A percentile compares a stretch with the other conserved stretches of the same genome.
Evolutionary conservation across 2,797 vertebrate species (phyloP).

Genomic region (Leptodactylus fallax): DNA sequence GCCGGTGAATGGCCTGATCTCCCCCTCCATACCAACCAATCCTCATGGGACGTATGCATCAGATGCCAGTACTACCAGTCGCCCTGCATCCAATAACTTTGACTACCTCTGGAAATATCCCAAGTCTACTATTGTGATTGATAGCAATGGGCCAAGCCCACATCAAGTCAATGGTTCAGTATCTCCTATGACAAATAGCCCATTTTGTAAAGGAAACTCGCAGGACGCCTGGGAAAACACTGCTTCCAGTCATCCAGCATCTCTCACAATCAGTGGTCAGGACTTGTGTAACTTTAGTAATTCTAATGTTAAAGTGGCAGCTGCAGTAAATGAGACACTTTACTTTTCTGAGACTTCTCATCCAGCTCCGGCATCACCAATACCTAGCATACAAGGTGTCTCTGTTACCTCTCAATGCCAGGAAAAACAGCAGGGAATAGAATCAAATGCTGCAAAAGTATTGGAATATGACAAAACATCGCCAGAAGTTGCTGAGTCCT

Average conservation of each 20-base stretch:
- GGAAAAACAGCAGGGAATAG: constrained; percentile 72
- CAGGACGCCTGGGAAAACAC: constrained; percentile 90
- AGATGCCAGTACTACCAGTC: constrained; percentile 72
- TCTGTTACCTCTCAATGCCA: constrained; percentile 77
- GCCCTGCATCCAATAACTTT: constrained; percentile 72
- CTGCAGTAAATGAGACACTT: constrained; percentile 70
- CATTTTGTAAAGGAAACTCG: constrained; percentile 69
- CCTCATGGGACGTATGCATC: constrained; percentile 86
- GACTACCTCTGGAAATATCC: constrained; percentile 93
- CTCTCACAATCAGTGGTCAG: constrained; percentile 77
- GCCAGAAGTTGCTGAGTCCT: constrained; percentile 76
- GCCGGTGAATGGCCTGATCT: constrained; percentile 92
- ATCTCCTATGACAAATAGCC: constrained; percentile 68
- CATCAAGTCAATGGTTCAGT: constrained; percentile 89
- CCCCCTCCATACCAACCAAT: constrained; percentile 76
- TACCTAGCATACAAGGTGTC: constrained; percentile 75
- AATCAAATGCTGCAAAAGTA: constrained; percentile 67
- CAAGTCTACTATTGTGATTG: constrained; percentile 89
- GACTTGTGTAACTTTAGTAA: constrained; percentile 83
- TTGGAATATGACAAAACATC: constrained; percentile 72
- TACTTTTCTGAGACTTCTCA: constrained; percentile 81
- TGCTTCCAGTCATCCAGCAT: constrained; percentile 77
- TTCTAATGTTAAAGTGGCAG: constrained; percentile 78
- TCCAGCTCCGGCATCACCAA: constrained; percentile 76
- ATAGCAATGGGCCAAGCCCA: constrained; percentile 82